Evolutionary conservation across 2,113 vertebrate species (phyloP).

Genomic region (Fregetta grallaria): DNA sequence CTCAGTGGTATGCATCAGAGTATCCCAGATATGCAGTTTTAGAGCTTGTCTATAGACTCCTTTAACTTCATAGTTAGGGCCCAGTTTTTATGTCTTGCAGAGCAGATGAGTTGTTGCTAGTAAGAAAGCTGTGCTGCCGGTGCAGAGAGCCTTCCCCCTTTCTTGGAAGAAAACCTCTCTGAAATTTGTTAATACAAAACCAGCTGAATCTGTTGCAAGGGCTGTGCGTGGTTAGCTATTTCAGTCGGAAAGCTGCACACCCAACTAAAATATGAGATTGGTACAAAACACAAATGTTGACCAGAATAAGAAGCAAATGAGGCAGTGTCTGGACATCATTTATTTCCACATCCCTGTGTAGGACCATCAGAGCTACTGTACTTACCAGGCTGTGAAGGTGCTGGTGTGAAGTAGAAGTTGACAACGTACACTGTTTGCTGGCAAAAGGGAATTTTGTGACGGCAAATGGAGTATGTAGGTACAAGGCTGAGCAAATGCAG

Average conservation of each 20-base stretch:
- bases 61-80: not conserved
- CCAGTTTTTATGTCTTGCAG: accelerated
- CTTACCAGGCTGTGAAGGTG: not conserved
- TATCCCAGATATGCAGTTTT: accelerated
- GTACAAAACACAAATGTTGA: not conserved
- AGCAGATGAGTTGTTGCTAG: not conserved
- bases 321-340: not conserved
- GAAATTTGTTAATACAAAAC: not conserved
- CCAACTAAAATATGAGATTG: accelerated
- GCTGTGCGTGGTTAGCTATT: not conserved
- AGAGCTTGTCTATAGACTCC: not conserved
- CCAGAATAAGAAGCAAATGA: not conserved
- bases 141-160: not conserved
- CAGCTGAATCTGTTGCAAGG: accelerated
- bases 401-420: not conserved
- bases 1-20: not conserved
- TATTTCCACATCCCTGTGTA: not conserved
- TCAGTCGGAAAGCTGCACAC: too few species aligned
- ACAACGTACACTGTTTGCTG: not conserved
- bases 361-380: not conserved
- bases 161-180: not conserved
- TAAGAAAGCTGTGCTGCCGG: not conserved
- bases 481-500: not conserved
- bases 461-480: not conserved
- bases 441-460: not conserved